A percentile compares a stretch with the other conserved stretches of the same genome.
Conservation (phyloP, 2,888 invertebrate species). For the Caradrina kadenii region DNA sequence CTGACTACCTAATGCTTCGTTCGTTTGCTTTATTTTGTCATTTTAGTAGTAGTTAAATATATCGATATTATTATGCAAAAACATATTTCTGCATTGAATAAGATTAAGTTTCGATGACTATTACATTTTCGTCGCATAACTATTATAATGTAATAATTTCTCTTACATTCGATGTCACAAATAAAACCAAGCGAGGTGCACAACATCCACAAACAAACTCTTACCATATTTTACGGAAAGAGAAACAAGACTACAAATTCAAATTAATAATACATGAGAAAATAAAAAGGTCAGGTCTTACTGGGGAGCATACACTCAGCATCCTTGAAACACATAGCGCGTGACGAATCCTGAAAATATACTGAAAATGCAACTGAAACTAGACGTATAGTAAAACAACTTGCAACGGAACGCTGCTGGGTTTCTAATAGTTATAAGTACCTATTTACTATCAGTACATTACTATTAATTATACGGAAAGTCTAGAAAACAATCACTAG, state of each 20-base stretch:
- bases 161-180: background rate
- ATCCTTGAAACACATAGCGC: slow-evolving; percentile 21
- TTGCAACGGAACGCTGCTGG: background rate
- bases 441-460: background rate
- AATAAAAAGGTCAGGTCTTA: slow-evolving; percentile 26
- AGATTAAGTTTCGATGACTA: too few relatives aligned
- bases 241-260: slow-evolving; percentile 12
- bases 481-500: too few relatives aligned
- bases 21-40: too few relatives aligned
- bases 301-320: slow-evolving; percentile 12
- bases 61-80: too few relatives aligned
- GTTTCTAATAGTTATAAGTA: background rate
- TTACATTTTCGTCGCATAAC: too few relatives aligned
- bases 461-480: too few relatives aligned
- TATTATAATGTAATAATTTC: background rate
- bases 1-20: slow-evolving; percentile 32
- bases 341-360: slow-evolving; percentile 34
- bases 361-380: slow-evolving; percentile 32
- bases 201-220: slow-evolving; percentile 5
- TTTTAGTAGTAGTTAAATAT: too few relatives aligned
- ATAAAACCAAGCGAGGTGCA: slow-evolving; percentile 3
- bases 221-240: background rate
- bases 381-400: slow-evolving; percentile 6
- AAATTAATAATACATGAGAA: slow-evolving; percentile 31
- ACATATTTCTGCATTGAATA: background rate